Conservation (phyloP, 2,888 invertebrate species). For the Orthonevra nobilis region DNA sequence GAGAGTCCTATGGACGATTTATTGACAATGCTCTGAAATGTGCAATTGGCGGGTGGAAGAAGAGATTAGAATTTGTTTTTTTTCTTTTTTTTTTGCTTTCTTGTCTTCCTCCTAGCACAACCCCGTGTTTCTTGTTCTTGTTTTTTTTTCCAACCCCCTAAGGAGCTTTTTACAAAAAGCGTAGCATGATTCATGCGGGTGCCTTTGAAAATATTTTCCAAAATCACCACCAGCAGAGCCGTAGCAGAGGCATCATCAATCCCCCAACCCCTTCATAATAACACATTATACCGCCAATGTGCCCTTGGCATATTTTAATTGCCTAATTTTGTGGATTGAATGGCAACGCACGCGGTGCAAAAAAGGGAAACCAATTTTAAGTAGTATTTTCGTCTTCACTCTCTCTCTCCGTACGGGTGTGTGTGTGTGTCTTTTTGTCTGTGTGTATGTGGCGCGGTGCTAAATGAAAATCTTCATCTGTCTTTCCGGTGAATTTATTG, state of each 20-base stretch:
- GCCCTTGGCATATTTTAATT: conserved; percentile 79
- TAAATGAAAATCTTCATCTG: conserved; percentile 69
- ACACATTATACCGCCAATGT: conserved; percentile 53
- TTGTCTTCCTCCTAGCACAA: too few species aligned
- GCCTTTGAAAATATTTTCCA: conserved; percentile 48
- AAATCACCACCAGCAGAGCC: conserved; percentile 75
- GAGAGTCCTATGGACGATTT: conserved; percentile 77
- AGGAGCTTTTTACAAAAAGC: conserved; percentile 46
- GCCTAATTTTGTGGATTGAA: conserved; percentile 80
- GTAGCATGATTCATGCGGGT: conserved; percentile 66
- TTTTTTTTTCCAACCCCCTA: conserved; percentile 41
- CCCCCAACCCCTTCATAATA: conserved; percentile 11
- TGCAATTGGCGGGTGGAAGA: conserved; percentile 71
- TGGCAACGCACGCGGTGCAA: conserved; percentile 72
- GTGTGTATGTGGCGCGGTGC: conserved; percentile 20
- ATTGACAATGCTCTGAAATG: conserved; percentile 78
- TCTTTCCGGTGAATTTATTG: conserved; percentile 69
- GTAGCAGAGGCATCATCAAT: too few species aligned
- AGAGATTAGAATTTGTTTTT: conserved; percentile 64
- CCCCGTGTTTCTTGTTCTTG: not conserved
- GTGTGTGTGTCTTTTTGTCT: conserved; percentile 1
- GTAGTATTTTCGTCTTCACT: too few species aligned
- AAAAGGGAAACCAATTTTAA: conserved; percentile 49
- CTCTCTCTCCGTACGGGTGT: not conserved
- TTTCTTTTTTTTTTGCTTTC: conserved; percentile 5